These are phyloP conservation scores for Drosophila varians DNA, from an alignment of 1,140 invertebrate genomes.

Conservation along the genomic window DNA sequence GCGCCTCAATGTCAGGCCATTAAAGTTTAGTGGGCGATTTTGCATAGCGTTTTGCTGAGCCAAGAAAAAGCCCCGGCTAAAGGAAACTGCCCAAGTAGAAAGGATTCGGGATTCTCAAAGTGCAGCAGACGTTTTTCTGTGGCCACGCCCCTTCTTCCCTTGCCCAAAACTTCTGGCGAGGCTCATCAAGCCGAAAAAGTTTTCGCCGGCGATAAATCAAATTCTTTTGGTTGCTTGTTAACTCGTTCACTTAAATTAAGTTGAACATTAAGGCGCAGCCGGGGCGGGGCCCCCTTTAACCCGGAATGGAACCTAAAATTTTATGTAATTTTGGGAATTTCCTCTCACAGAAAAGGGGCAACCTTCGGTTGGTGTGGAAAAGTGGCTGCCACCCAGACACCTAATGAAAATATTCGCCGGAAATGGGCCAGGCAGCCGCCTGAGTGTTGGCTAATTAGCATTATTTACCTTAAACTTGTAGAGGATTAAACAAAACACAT, in stretches of 20 bases:
- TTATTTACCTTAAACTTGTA: slow-evolving; percentile 2
- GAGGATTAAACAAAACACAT: slow-evolving; percentile 8
- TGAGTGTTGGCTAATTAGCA: slow-evolving; percentile 42
- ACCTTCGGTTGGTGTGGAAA: slow-evolving; percentile 8
- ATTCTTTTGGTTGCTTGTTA: slow-evolving; percentile 66
- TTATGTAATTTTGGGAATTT: slow-evolving; percentile 57
- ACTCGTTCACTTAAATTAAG: slow-evolving; percentile 76
- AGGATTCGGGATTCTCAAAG: slow-evolving; percentile 15
- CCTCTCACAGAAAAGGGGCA: not conserved
- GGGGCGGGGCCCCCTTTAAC: not conserved
- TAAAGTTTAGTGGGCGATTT: slow-evolving; percentile 73
- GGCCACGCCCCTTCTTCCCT: slow-evolving; percentile 9
- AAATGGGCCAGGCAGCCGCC: slow-evolving; percentile 2
- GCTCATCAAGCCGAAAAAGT: slow-evolving; percentile 62
- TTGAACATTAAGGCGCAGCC: slow-evolving; percentile 52
- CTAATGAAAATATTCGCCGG: slow-evolving; percentile 59
- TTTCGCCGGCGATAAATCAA: slow-evolving; percentile 65
- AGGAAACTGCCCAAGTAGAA: slow-evolving; percentile 20
- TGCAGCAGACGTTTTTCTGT: slow-evolving; percentile 51
- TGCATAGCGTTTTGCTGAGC: slow-evolving; percentile 49
- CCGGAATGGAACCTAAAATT: slow-evolving; percentile 34
- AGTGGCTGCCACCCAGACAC: slow-evolving; percentile 43
- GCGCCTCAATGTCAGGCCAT: slow-evolving; percentile 75
- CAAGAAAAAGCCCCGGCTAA: slow-evolving; percentile 16
- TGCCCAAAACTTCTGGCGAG: slow-evolving; percentile 35